These are phyloP conservation scores for Setipinna tenuifilis DNA, from an alignment of 2,797 vertebrate species.

Conservation along the genomic window DNA sequence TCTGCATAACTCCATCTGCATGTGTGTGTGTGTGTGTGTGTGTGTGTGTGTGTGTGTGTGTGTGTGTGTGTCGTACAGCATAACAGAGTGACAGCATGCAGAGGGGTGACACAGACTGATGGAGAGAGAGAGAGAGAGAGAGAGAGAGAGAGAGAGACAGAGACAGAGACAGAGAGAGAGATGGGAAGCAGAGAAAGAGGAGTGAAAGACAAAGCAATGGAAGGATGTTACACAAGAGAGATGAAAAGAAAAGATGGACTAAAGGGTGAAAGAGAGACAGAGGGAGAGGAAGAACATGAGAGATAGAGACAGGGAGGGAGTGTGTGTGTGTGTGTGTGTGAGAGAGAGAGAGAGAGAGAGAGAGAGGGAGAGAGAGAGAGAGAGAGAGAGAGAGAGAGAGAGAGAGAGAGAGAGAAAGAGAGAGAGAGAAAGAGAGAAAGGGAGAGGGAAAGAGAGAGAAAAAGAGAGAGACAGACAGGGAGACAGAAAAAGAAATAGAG, in stretches of 20 bases:
- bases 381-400: conserved; percentile 1
- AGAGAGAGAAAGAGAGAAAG: not conserved
- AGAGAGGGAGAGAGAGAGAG: not conserved
- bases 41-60: too few relatives aligned
- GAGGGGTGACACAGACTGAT: too few relatives aligned
- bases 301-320: not conserved
- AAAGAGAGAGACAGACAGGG: not conserved
- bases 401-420: not conserved
- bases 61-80: too few relatives aligned
- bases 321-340: not conserved
- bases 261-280: too few relatives aligned
- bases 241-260: too few relatives aligned
- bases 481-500: too few relatives aligned
- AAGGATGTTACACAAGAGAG: too few relatives aligned
- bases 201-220: too few relatives aligned
- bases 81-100: too few relatives aligned
- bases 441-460: not conserved
- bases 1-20: too few relatives aligned
- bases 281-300: too few relatives aligned
- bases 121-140: not conserved
- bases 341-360: not conserved
- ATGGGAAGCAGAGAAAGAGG: not conserved
- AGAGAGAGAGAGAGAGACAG: not conserved
- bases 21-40: too few relatives aligned
- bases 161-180: conserved; percentile 7